These are phyloP conservation scores for Dryas iulia DNA, from an alignment of 1,140 invertebrate species.

Conservation along the genomic window DNA sequence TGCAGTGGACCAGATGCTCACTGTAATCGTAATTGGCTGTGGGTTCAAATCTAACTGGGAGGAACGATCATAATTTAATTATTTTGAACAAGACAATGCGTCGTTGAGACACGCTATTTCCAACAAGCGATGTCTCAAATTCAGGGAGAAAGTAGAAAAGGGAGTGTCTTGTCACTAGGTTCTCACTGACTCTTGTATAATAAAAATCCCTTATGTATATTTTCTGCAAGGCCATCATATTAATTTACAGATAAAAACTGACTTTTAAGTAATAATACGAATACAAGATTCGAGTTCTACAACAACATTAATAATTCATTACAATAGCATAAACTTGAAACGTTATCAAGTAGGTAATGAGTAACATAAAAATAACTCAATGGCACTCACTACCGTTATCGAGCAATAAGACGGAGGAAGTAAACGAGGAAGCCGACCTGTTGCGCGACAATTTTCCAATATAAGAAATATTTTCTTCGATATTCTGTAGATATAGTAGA, in stretches of 20 bases:
- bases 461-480: conserved; percentile 22
- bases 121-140: no score
- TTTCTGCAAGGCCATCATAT: neutral
- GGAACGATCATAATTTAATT: no score
- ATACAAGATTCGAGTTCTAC: neutral
- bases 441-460: conserved; percentile 28
- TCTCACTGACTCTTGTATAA: no score
- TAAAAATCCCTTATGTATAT: no score
- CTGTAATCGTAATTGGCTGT: no score
- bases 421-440: conserved; percentile 24
- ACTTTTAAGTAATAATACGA: neutral
- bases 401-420: conserved; percentile 26
- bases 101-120: no score
- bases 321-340: neutral
- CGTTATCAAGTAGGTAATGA: neutral
- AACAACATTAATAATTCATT: neutral
- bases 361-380: neutral
- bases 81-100: no score
- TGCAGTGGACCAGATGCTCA: no score
- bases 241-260: neutral
- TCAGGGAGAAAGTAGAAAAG: no score
- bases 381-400: conserved; percentile 20
- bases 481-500: neutral
- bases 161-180: no score
- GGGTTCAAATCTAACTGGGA: no score